A percentile compares a stretch with the other conserved stretches of the same genome.
Conservation (phyloP, 2,113 vertebrate species). For the Regulus satrapa region DNA sequence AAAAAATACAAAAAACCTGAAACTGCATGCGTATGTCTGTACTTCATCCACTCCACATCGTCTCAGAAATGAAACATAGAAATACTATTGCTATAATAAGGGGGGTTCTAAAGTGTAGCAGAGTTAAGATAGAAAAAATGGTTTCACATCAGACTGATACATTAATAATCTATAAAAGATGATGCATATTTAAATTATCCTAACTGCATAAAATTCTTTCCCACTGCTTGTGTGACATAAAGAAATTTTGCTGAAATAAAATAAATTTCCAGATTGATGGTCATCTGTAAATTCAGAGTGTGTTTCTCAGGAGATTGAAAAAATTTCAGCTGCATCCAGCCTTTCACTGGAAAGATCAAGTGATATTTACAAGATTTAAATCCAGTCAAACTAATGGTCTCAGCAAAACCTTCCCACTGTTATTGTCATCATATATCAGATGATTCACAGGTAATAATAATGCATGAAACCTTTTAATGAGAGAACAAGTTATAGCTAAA, state of each 20-base stretch:
- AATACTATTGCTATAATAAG: neutral
- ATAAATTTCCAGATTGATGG: neutral
- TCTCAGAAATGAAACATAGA: constrained; percentile 35
- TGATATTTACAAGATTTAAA: neutral
- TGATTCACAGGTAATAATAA: neutral
- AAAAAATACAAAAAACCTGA: constrained; percentile 10
- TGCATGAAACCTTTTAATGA: neutral
- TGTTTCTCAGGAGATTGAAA: neutral
- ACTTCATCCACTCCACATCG: neutral
- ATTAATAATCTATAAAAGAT: neutral
- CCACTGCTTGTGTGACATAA: neutral
- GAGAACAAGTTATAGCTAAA: neutral
- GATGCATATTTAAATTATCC: neutral
- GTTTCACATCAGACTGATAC: neutral
- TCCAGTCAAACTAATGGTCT: neutral
- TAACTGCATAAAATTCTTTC: neutral
- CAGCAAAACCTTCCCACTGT: neutral
- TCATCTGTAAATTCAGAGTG: neutral
- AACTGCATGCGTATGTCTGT: neutral
- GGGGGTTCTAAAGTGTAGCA: neutral
- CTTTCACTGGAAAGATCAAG: neutral
- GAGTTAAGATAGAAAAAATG: neutral
- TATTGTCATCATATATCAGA: neutral
- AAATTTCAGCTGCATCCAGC: neutral
- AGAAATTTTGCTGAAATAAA: neutral